Evolutionary conservation across 2,888 invertebrate species (phyloP).

Genomic region (Opisthograptis luteolata): DNA sequence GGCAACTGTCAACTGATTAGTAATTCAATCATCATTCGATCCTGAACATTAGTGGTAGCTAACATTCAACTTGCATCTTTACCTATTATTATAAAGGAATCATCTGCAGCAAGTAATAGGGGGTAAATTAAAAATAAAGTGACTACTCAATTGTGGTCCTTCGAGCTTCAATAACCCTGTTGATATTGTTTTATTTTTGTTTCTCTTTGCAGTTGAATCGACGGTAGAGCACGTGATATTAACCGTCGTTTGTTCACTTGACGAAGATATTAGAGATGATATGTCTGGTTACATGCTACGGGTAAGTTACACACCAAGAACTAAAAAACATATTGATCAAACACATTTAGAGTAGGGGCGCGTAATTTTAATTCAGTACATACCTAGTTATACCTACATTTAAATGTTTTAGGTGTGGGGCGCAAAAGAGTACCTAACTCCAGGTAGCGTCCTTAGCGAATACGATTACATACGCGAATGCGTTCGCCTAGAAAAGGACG

Average conservation of each 20-base stretch:
- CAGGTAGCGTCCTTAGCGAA: constrained; percentile 92
- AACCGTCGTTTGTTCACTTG: constrained; percentile 92
- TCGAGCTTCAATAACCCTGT: not conserved
- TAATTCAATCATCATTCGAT: no score
- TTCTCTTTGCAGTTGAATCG: constrained; percentile 89
- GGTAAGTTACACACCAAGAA: constrained; percentile 55
- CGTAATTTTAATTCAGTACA: no score
- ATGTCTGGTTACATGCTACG: constrained; percentile 87
- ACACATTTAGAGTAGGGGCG: no score
- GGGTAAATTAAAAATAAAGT: no score
- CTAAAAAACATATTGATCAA: no score
- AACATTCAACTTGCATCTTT: no score
- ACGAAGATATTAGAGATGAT: constrained; percentile 87
- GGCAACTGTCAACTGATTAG: no score
- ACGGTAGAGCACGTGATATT: constrained; percentile 94
- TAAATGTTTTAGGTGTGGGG: constrained; percentile 89
- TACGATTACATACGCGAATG: constrained; percentile 97
- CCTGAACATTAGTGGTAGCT: no score
- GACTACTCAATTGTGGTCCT: not conserved
- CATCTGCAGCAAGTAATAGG: no score
- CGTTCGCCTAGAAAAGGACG: constrained; percentile 95
- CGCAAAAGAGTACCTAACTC: constrained; percentile 93
- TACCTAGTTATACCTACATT: no score
- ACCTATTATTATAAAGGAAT: no score
- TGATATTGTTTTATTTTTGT: no score